Base-by-base conservation (phyloP, 2,797 vertebrate species). In the Cossypha caffra region DNA sequence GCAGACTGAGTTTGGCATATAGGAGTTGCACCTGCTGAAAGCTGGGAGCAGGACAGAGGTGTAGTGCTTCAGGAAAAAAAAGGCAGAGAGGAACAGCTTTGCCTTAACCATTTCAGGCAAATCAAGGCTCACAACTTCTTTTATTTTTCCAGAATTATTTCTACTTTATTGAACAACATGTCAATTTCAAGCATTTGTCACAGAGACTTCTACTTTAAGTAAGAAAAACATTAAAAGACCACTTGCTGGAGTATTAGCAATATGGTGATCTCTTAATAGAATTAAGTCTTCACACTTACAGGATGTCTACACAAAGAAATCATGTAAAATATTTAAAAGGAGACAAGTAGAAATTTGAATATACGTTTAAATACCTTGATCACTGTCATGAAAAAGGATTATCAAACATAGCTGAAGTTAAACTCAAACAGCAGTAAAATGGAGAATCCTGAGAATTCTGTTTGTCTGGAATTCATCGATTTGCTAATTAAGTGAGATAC, bases 241-340 rank as follows among this genome's bases (percentile, higher is more conserved):
- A 37, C 10, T 51, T 76, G 45, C 26, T 51, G 13, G 6, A 42
- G 8, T 20, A 40, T 23, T 45, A 61, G 4, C 19, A 50, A 2
- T 16, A 69, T 5, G 19, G n/a, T n/a, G 9, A 40, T 35, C 16
- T n/a, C 16, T 19, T 67, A 38, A 45, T 1, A 33, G 15, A 71
- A 38, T 25, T 40, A 25, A 47, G 10, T 37, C 12, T 72, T 29
- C 31, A 15, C 5, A 8, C 4, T 45, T 38, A 37, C 4, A 25
- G 16, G 16, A 72, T 76, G 25, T 16, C 24, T 66, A 47, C 6
- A 14, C 2, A 37, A 47, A 45, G 13, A 54, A 37, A 15, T 51
- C 2, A n/a, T 5, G 5, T 4, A 37, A 72, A 50, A 47, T 35
- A 37, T 2, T 14, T 5, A 5, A 8, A 55, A 37, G 11, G 2